Percentiles rank a stretch among this genome's conserved stretches.
phyloP scores from a whole-genome alignment of 2,113 vertebrate species.

The Cololabis saira region DNA sequence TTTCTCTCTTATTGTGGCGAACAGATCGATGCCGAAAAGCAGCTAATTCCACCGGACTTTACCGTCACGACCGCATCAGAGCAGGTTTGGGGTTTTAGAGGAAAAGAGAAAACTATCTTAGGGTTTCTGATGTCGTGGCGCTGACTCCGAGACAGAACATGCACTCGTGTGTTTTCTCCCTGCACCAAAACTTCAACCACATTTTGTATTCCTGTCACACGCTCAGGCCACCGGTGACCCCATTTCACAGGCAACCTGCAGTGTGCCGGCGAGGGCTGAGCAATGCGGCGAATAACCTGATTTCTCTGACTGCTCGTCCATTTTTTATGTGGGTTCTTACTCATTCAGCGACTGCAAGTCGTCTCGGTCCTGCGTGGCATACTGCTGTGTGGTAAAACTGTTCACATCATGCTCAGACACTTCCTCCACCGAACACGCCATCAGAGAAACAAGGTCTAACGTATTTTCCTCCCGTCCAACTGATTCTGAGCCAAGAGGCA shows the following conservation, averaged over 20 bases:
- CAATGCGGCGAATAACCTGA: slow-evolving; percentile 47
- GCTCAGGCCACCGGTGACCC: slow-evolving; percentile 36
- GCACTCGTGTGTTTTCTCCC: slow-evolving; percentile 6
- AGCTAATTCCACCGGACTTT: too few relatives aligned
- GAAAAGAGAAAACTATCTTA: too few relatives aligned
- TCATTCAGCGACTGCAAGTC: slow-evolving; percentile 39
- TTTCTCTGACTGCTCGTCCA: slow-evolving; percentile 43
- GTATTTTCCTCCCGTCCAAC: too few relatives aligned
- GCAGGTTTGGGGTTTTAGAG: too few relatives aligned
- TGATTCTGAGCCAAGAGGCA: too few relatives aligned
- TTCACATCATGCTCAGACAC: slow-evolving; percentile 23
- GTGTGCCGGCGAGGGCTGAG: slow-evolving; percentile 11
- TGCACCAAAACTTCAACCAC: slow-evolving; percentile 49
- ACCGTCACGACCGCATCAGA: too few relatives aligned
- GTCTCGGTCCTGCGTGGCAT: slow-evolving; percentile 16
- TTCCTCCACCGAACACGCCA: neutral
- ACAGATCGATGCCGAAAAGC: too few relatives aligned
- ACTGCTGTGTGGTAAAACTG: slow-evolving; percentile 23
- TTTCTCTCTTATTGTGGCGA: too few relatives aligned
- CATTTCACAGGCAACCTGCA: slow-evolving; percentile 32
- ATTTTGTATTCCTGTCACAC: slow-evolving; percentile 38
- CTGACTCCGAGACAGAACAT: neutral
- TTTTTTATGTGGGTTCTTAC: slow-evolving; percentile 25
- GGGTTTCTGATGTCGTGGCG: neutral
- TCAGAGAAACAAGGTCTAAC: neutral